Base-by-base conservation (phyloP, 2,888 invertebrate species). In the Cyclophora punctaria region DNA sequence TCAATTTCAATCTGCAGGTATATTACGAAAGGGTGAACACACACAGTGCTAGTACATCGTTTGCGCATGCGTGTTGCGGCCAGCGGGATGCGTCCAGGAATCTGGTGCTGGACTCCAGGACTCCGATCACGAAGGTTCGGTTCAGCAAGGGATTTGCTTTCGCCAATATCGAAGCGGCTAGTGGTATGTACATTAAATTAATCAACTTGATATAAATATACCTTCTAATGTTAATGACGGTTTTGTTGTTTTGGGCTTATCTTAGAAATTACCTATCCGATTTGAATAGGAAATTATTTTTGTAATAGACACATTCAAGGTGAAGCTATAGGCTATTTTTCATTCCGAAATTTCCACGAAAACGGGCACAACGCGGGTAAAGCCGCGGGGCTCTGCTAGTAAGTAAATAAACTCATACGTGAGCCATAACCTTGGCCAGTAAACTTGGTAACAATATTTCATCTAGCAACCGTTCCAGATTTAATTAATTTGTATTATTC, bases 11-110 rank as follows among this genome's bases (percentile, higher is more conserved):
- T 20, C 20, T 47, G 3, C 63, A 94, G 91, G 94, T 95, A 3
- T 95, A 94, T 76, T 95, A 95, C 76, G 95, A 95, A 71, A 83
- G 95, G 41, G 93, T 95, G 47, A 95, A 95, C 77, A 93, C 94
- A 0, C 94, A 95, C 75, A 92, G 93, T 6, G 93, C 94, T 0
- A 93, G 93, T 35, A 92, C 94, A 7, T 92, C 93, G 50, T 96
- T 95, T 71, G 92, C 94, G 50, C 95, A 93, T 73, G 92, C 93
- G 45, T 91, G 92, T 66, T 95, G 94, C 69, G 94, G 94, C 0
- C 92, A 93, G 59, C 91, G 92, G 51, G 95, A 95, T 71, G 92
- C 94, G 40, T 94, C 94, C 40, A 91, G 93, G 59, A 92, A 91
- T 52, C 82, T 95, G n/a, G 86, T 90, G 43, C 79, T 91, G 48